Evolutionary conservation across 2,888 invertebrate genomes (phyloP), one percentile per base, ranked within the genome.

Genomic region (Teleiodes luculella): DNA sequence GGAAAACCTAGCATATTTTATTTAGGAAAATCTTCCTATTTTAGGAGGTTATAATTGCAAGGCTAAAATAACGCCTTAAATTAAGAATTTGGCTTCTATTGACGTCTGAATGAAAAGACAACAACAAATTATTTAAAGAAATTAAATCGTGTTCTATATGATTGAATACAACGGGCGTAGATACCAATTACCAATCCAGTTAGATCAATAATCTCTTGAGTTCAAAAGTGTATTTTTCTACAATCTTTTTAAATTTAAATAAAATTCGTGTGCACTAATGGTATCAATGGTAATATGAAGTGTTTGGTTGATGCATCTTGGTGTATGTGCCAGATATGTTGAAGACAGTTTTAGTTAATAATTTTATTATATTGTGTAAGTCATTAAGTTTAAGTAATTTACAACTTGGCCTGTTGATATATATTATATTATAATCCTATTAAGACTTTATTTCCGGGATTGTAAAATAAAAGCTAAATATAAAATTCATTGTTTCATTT

Each of bases 351-450:
- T 89, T 87, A 89, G 89, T 89, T 89, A 86, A 81, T 88, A 87
- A 87, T 86, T 87, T 87, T 88, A 88, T 88, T 87, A 81, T 87
- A 88, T 86, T 86, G 78, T 87, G 83, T 87, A 88, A 87, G 89
- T 88, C 86, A 89, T 89, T 87, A 88, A 88, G 88, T 89, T 90
- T 87, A 89, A 90, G 87, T 87, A 88, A 90, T 88, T 88, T 88
- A 90, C 89, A 87, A 87, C 85, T 88, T 85, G 88, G 86, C 82
- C 87, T 88, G 88, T 89, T 89, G 85, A 89, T 86, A 88, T 88
- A 86, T 87, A 87, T 86, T 83, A 85, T 85, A 85, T 86, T 84
- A 85, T 86, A 84, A 89, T 89, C 89, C 88, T 89, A 86, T 80
- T 86, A 88, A 87, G 84, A 85, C 82, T 86, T 86, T 86, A 88